Evolutionary conservation across 23 tunicate species (phyloP), one percentile per base, ranked within the genome.

Genomic region (Diplosoma virens): DNA sequence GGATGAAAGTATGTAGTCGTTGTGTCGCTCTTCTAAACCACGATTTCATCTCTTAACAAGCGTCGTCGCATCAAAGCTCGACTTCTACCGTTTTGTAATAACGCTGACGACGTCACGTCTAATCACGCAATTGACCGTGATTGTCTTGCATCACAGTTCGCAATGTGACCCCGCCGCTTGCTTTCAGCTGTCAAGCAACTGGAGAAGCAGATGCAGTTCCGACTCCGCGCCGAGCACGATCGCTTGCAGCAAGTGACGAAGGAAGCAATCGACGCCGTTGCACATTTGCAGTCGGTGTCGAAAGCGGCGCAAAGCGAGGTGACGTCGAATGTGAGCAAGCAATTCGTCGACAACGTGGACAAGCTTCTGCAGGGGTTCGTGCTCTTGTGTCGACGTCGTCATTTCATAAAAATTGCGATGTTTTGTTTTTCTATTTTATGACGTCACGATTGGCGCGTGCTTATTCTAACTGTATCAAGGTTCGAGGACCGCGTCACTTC

Each of bases 1-100:
- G 84, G 88, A 89, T 18, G 96, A 89, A 63, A 68, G 96, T 87
- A 53, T 37, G 90, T n/a, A n/a, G n/a, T n/a, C n/a, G n/a, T n/a
- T n/a, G n/a, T n/a, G n/a, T n/a, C n/a, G n/a, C n/a, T n/a, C n/a
- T n/a, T n/a, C n/a, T n/a, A n/a, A n/a, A n/a, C n/a, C n/a, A n/a
- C n/a, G n/a, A n/a, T n/a, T n/a, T n/a, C n/a, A n/a, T n/a, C n/a
- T n/a, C n/a, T n/a, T n/a, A n/a, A n/a, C n/a, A n/a, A n/a, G n/a
- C n/a, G n/a, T n/a, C n/a, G n/a, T n/a, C n/a, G n/a, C n/a, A n/a
- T n/a, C n/a, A n/a, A n/a, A n/a, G n/a, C n/a, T n/a, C n/a, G n/a
- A n/a, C n/a, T n/a, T n/a, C n/a, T n/a, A n/a, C n/a, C n/a, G n/a
- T n/a, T n/a, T n/a, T n/a, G n/a, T n/a, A n/a, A n/a, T n/a, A n/a